Conservation (phyloP, 2,797 vertebrate species). For the Melanotaenia boesemani region DNA sequence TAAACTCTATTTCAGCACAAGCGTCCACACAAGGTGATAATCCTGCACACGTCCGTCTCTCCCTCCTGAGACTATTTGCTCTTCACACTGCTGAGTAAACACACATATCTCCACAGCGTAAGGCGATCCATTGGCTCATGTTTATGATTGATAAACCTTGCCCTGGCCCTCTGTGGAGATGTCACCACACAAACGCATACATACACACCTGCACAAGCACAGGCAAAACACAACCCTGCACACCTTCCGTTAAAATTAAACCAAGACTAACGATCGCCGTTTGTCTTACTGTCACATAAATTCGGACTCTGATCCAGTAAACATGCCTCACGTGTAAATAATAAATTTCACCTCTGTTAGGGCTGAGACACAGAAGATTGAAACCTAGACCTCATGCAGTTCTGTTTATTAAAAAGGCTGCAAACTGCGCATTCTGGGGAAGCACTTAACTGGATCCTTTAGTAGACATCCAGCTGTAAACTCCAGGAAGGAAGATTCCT, state of each 20-base stretch:
- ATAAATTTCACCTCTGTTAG: constrained; percentile 35
- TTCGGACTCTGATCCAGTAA: constrained; percentile 37
- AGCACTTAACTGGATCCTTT: constrained; percentile 53
- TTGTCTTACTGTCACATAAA: constrained; percentile 29
- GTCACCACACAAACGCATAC: constrained; percentile 52
- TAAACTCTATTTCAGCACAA: constrained; percentile 31
- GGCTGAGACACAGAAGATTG: constrained; percentile 14
- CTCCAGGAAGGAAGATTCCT: constrained; percentile 34
- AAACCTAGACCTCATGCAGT: constrained; percentile 43
- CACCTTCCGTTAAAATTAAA: constrained; percentile 25
- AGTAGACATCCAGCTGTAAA: constrained; percentile 51
- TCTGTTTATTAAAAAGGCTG: constrained; percentile 54
- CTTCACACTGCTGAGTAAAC: constrained; percentile 84
- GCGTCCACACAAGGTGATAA: constrained; percentile 47
- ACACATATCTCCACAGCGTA: constrained; percentile 75
- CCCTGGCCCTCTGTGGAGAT: constrained; percentile 62
- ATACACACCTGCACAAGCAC: constrained; percentile 19
- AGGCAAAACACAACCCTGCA: constrained; percentile 28
- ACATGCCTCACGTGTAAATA: constrained; percentile 35
- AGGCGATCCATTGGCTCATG: constrained; percentile 72
- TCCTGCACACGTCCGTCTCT: constrained; percentile 46
- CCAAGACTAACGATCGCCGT: constrained; percentile 11
- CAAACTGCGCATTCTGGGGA: constrained; percentile 57
- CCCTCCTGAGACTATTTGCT: constrained; percentile 59
- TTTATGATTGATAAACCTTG: constrained; percentile 80